Evolutionary conservation across 2,888 invertebrate species (phyloP).

Genomic region (Euzetes globulus): DNA sequence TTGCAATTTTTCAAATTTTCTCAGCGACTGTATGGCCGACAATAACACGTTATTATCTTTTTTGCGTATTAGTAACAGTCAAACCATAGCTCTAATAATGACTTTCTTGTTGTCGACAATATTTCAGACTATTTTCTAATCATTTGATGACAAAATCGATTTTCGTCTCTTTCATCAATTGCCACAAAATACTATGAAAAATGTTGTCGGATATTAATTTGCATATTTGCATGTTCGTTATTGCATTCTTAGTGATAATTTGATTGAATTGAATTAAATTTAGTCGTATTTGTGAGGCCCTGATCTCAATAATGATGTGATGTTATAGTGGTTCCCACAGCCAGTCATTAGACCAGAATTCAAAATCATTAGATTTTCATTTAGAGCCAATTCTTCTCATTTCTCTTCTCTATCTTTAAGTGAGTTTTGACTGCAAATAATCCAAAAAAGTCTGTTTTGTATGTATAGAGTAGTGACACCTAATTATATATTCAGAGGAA

Average conservation of each 20-base stretch:
- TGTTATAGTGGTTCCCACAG: constrained; percentile 13
- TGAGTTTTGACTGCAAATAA: constrained; percentile 8
- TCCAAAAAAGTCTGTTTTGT: neutral
- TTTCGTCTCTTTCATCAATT: neutral
- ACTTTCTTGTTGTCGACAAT: neutral
- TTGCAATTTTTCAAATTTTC: neutral
- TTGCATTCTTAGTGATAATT: neutral
- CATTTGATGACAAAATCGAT: neutral
- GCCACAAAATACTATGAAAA: neutral
- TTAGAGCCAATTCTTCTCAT: neutral
- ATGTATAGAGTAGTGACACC: neutral
- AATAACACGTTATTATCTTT: neutral
- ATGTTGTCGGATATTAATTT: neutral
- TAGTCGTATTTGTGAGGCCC: neutral
- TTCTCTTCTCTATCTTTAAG: neutral
- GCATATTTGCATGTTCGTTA: too few relatives aligned
- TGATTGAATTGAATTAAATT: constrained; percentile 8
- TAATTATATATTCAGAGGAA: constrained; percentile 25
- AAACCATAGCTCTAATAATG: neutral
- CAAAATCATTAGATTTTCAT: constrained; percentile 17
- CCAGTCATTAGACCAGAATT: neutral
- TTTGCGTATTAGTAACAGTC: neutral
- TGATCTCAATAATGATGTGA: constrained; percentile 14
- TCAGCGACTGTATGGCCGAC: neutral
- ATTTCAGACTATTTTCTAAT: neutral